Base-by-base conservation (phyloP, 2,888 invertebrate genomes). In the Lithophane ornitopus region DNA sequence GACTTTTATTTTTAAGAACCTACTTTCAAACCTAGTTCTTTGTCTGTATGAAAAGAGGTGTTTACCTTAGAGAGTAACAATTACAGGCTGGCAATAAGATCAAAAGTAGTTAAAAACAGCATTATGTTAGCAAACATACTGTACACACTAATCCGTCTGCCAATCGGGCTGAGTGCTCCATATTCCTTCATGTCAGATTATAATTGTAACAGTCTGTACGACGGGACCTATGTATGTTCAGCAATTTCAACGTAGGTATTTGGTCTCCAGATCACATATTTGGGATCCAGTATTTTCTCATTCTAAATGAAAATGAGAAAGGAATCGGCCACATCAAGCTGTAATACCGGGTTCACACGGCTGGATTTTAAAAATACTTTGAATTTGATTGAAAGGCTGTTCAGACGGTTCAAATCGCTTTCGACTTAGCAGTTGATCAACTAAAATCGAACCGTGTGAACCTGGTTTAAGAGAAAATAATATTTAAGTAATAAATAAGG, bases 91-190 rank as follows among this genome's bases (percentile, higher is more conserved):
- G 34, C 7, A 56, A 54, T 52, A 61, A 62, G 4, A 56, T 39
- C 26, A 22, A 46, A 26, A 3, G 16, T 41, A n/a, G 28, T 22
- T 19, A 52, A n/a, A n/a, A n/a, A 11, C 4, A 41, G 3, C 11
- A 44, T 52, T 44, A 14, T 61, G 72, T 34, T 16, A 11, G 1
- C 19, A n/a, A 44, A 34, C 44, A 34, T 58, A 65, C 22, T 71
- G 19, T 16, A 22, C 19, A 26, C 7, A 70, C 22, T 52, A 58
- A 72, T 56, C 49, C 71, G 14, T 56, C 26, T 71, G 34, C 16
- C 56, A 71, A 71, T 77, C 56, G 8, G 26, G 41, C 46, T 39
- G 34, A 77, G 56, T 71, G 41, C 41, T 44, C 14, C 41, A 22
- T 72, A 59, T 58, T 56, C 12, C 22, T 19, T 39, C 61, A 12